A percentile compares a stretch with the other conserved stretches of the same genome.
These are phyloP conservation scores for Aurelia aurita complex sp. Pacific DNA, from an alignment of 30 jellyfish, hydroid and myxozoan genomes.

Conservation along the genomic window DNA sequence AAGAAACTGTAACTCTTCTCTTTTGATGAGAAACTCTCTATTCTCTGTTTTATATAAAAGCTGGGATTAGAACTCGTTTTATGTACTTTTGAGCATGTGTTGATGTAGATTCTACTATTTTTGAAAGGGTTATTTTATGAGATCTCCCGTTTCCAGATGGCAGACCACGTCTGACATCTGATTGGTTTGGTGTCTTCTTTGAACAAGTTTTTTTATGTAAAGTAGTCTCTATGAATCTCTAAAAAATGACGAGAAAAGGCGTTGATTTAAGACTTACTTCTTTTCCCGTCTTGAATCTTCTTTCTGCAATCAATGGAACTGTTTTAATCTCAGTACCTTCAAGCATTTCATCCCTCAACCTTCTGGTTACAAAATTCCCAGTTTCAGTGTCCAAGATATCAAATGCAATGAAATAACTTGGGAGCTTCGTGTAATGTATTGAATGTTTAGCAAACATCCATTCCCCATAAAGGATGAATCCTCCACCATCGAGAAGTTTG, in stretches of 20 bases:
- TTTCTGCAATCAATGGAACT: conserved; percentile 70
- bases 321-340: conserved; percentile 46
- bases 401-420: conserved; percentile 81
- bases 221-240: too few relatives aligned
- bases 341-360: conserved; percentile 52
- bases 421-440: conserved; percentile 63
- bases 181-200: too few relatives aligned
- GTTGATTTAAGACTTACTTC: conserved; percentile 38
- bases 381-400: conserved; percentile 62
- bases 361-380: conserved; percentile 38
- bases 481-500: conserved; percentile 46
- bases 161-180: too few relatives aligned
- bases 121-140: too few relatives aligned
- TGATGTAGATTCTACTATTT: too few relatives aligned
- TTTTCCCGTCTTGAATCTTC: conserved; percentile 16
- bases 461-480: conserved; percentile 79
- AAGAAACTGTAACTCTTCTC: too few relatives aligned
- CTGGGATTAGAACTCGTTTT: too few relatives aligned
- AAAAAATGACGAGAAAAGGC: neutral
- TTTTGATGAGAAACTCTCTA: too few relatives aligned
- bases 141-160: too few relatives aligned
- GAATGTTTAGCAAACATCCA: conserved; percentile 94
- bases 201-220: too few relatives aligned
- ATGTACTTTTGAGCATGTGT: too few relatives aligned
- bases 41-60: too few relatives aligned